Evolutionary conservation across 2,888 invertebrate genomes (phyloP).

Genomic region (Cosmopolites sordidus): DNA sequence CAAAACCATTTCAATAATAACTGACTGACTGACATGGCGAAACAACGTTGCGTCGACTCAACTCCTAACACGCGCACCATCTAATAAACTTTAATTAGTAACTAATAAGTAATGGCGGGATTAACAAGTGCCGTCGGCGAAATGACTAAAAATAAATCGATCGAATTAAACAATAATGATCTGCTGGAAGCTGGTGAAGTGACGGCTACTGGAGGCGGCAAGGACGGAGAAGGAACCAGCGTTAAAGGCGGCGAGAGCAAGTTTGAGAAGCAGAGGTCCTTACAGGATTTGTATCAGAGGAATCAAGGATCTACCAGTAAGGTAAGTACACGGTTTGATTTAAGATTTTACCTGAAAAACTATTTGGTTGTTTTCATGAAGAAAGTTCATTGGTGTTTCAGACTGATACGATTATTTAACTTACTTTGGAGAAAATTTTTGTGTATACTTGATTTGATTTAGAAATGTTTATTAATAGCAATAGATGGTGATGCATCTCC

Average conservation of each 20-base stretch:
- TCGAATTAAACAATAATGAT: constrained; percentile 9
- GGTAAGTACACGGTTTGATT: neutral
- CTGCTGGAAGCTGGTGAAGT: constrained; percentile 4
- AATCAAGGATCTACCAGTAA: neutral
- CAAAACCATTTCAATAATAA: constrained; percentile 3
- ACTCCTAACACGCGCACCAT: neutral
- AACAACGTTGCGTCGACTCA: neutral
- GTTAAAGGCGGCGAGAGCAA: neutral
- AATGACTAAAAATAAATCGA: constrained; percentile 12
- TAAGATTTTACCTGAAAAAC: too few species aligned
- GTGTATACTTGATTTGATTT: too few species aligned
- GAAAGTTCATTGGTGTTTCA: too few species aligned
- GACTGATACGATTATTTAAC: too few species aligned
- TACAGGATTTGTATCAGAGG: constrained; percentile 9
- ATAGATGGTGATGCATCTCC: too few species aligned
- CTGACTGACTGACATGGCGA: constrained; percentile 6
- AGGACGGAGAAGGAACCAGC: neutral
- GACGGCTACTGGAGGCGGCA: too few species aligned
- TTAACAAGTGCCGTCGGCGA: neutral
- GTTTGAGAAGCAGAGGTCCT: constrained; percentile 16
- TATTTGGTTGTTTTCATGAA: too few species aligned
- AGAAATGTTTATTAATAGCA: too few species aligned
- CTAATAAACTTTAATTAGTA: constrained; percentile 14
- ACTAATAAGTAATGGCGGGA: constrained; percentile 14
- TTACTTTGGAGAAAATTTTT: too few species aligned